These are phyloP conservation scores for Ernsta delagoae DNA, from an alignment of 2,888 invertebrate genomes.

Conservation along the genomic window DNA sequence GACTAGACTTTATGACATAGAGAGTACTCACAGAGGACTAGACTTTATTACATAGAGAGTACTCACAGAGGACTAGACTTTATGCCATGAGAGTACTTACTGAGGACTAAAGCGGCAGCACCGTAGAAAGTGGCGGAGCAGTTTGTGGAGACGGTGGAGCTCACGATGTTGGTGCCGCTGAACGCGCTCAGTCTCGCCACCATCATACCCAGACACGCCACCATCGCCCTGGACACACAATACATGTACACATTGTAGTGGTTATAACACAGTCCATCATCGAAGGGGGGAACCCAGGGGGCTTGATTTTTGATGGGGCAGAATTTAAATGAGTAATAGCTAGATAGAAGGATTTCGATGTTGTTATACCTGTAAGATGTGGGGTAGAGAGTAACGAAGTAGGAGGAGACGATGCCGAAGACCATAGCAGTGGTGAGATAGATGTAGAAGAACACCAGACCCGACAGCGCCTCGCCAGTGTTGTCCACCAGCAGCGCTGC, in stretches of 20 bases:
- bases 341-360: too few species aligned
- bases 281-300: too few species aligned
- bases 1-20: too few species aligned
- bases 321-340: too few species aligned
- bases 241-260: too few species aligned
- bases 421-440: slow-evolving; percentile 74
- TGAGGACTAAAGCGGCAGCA: slow-evolving; percentile 63
- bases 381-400: slow-evolving; percentile 73
- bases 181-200: slow-evolving; percentile 74
- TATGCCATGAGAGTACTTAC: slow-evolving; percentile 50
- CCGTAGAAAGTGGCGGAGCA: slow-evolving; percentile 63
- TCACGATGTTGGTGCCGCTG: slow-evolving; percentile 68
- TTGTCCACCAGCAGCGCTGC: slow-evolving; percentile 63
- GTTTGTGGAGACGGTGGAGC: slow-evolving; percentile 60
- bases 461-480: slow-evolving; percentile 69
- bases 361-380: slow-evolving; percentile 67
- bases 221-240: slow-evolving; percentile 67
- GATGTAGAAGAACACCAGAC: slow-evolving; percentile 68
- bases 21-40: too few species aligned
- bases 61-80: too few species aligned
- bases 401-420: slow-evolving; percentile 72
- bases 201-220: slow-evolving; percentile 77
- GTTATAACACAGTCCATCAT: too few species aligned
- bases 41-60: too few species aligned
- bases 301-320: too few species aligned